Conservation (phyloP, 2,113 vertebrate genomes). For the Cyprinodon tularosa region DNA sequence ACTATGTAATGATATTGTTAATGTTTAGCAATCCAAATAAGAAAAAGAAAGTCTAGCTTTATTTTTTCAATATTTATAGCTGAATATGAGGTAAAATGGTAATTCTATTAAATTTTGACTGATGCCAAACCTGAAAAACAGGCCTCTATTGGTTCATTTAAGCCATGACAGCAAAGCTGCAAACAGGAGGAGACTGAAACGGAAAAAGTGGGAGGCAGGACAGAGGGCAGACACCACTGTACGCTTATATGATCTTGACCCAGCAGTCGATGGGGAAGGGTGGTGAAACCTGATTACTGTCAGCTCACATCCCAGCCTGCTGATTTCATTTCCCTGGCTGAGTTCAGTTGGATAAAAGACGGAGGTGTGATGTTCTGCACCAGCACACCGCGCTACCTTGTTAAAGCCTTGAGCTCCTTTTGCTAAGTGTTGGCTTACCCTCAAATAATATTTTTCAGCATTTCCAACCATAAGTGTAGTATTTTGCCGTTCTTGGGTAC, state of each 20-base stretch:
- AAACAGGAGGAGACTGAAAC: conserved; percentile 23
- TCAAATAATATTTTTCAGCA: neutral
- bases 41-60: neutral
- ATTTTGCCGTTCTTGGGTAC: neutral
- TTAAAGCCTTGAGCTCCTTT: conserved; percentile 40
- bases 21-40: conserved; percentile 21
- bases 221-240: conserved; percentile 63
- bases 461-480: conserved; percentile 11
- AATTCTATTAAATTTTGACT: conserved; percentile 10
- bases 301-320: conserved; percentile 68
- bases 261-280: conserved; percentile 69
- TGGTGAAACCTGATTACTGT: conserved; percentile 73
- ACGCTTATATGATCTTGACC: conserved; percentile 65
- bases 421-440: conserved; percentile 30
- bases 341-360: conserved; percentile 48
- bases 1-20: conserved; percentile 16
- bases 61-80: conserved; percentile 18
- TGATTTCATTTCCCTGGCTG: conserved; percentile 68
- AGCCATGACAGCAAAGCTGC: conserved; percentile 8
- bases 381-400: conserved; percentile 27
- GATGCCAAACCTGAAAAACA: conserved; percentile 8
- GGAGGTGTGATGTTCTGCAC: conserved; percentile 62
- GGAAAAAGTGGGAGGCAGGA: conserved; percentile 50
- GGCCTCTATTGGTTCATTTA: neutral
- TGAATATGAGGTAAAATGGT: conserved; percentile 11